phyloP scores from a whole-genome alignment of 2,113 vertebrate genomes.

The Chaenogobius annularis region DNA sequence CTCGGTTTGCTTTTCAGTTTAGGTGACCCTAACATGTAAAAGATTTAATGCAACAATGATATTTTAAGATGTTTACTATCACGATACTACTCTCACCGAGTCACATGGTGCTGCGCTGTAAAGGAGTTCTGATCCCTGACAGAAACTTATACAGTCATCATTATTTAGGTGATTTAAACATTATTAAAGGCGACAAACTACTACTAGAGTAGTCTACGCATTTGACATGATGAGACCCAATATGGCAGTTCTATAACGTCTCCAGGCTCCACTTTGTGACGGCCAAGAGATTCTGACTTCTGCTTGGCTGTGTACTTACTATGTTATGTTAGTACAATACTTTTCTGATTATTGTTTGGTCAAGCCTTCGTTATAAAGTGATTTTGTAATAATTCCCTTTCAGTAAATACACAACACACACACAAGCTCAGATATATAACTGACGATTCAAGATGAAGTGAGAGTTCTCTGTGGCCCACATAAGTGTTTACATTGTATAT shows the following conservation, averaged over 20 bases:
- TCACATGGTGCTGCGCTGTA: no score
- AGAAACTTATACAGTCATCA: no score
- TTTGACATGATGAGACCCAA: no score
- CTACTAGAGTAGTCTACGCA: no score
- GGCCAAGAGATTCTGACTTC: neutral
- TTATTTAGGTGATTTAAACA: no score
- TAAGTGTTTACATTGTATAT: slow-evolving; percentile 4
- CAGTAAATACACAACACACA: neutral
- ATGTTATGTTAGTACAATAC: neutral
- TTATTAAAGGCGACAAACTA: no score
- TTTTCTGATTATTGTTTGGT: neutral
- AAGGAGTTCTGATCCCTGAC: no score
- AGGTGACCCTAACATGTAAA: neutral
- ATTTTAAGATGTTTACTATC: no score
- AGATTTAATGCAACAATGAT: neutral
- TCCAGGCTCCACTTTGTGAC: neutral
- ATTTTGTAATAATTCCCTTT: neutral
- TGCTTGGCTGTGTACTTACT: neutral
- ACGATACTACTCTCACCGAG: no score
- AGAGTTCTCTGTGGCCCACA: neutral
- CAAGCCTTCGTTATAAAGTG: neutral
- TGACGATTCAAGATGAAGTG: neutral
- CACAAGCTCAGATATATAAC: slow-evolving; percentile 2
- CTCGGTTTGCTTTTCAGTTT: neutral
- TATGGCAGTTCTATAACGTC: no score